phyloP scores from a whole-genome alignment of 92 coral and sea anemone genomes.

The Chrysogorgia sp. region DNA sequence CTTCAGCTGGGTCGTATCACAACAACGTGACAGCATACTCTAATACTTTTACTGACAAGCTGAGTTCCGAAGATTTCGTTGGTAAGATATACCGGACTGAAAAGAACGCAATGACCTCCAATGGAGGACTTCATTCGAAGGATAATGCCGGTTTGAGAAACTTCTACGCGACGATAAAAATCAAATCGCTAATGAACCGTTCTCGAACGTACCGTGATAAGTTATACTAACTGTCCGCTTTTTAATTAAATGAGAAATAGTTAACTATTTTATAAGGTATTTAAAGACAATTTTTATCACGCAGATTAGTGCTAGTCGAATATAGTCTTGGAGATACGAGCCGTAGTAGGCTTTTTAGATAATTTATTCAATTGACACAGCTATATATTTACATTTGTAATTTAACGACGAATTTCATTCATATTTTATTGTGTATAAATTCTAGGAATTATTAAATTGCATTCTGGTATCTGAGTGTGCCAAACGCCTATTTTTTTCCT shows the following conservation, averaged over 20 bases:
- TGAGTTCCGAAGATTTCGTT: neutral
- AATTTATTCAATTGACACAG: constrained; percentile 39
- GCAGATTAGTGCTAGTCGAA: neutral
- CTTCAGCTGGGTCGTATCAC: neutral
- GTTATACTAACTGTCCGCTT: constrained; percentile 19
- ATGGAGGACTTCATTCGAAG: neutral
- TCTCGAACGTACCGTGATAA: constrained; percentile 19
- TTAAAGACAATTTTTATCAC: neutral
- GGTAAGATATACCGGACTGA: neutral
- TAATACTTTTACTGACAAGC: neutral
- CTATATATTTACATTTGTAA: constrained; percentile 25
- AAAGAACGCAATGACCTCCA: neutral
- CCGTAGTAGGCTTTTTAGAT: constrained; percentile 3
- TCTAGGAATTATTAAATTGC: constrained; percentile 20
- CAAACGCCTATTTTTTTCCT: too few species aligned
- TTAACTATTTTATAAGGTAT: neutral
- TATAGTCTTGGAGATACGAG: neutral
- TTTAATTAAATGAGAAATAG: constrained; percentile 6
- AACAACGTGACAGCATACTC: neutral
- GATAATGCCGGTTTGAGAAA: constrained; percentile 12
- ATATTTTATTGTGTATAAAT: constrained; percentile 49
- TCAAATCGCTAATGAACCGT: constrained; percentile 30
- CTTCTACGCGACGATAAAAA: constrained; percentile 25
- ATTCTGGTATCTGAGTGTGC: too few species aligned
- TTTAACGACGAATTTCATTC: constrained; percentile 34